Base-by-base conservation (phyloP, 2,888 invertebrate species). In the Lordiphosa fenestrarum region DNA sequence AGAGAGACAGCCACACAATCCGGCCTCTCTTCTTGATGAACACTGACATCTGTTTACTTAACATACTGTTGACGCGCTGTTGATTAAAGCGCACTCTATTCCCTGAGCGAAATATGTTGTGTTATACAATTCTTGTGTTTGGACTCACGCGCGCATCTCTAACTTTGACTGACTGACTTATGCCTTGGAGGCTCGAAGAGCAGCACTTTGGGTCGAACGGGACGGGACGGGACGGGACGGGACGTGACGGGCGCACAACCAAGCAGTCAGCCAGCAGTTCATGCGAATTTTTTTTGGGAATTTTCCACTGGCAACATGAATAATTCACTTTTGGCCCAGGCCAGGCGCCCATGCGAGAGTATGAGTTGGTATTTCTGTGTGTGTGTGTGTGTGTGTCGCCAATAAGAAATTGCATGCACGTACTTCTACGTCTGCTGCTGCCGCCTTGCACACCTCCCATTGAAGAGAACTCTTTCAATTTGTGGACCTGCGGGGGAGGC, bases 251-350 rank as follows among this genome's bases (percentile, higher is more conserved):
- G 15, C 9, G n/a, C 25, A 25, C 25, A 25, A 25, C 7, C 25
- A 25, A 13, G 23, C 21, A 39, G 15, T 21, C 44, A 44, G 33
- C 44, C 44, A 44, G 15, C 66, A 84, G 71, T 77, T 77, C 84
- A 81, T 81, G 81, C 84, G 77, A 84, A 73, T 81, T 84, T 73
- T 83, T 78, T 78, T 80, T 80, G 78, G 84, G 70, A 80, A 80
- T 80, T 80, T 80, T 80, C 78, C 78, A 80, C 82, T 78, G 75
- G 75, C 84, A 72, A 68, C 76, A 83, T 84, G 73, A 77, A 77
- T 77, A 76, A 81, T 77, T 77, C 77, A 84, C 81, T 77, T 84
- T 82, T 78, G 80, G 83, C 75, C 75, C 72, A 73, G 59, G 75
- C 55, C 75, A 78, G 51, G 47, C 39, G 39, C 30, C n/a, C n/a